Percentiles rank a stretch among this genome's conserved stretches.
These are phyloP conservation scores for Cliona cf. orientalis DNA, from an alignment of 37 sponge, comb jelly and placozoan genomes.

Conservation along the genomic window DNA sequence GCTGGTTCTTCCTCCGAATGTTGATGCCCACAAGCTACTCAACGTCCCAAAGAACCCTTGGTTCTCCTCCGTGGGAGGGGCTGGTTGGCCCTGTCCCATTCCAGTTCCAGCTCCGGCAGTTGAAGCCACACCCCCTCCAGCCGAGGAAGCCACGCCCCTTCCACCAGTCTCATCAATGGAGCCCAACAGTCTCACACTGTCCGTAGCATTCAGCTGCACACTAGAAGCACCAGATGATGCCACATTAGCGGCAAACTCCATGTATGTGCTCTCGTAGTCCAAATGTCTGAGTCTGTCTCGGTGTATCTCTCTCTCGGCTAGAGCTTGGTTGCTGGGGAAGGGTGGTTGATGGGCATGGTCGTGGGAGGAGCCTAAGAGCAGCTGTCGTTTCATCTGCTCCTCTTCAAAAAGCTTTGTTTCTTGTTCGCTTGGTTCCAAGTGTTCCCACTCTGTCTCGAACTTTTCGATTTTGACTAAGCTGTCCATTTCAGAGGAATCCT, in stretches of 20 bases:
- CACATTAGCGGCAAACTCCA: constrained; percentile 13
- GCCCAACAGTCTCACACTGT: constrained; percentile 16
- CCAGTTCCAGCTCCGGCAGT: constrained; percentile 10
- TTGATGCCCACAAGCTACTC: constrained; percentile 37
- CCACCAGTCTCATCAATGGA: constrained; percentile 11
- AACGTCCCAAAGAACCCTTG: constrained; percentile 47
- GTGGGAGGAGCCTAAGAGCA: not conserved
- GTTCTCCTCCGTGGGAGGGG: too few relatives aligned
- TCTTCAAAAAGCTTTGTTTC: constrained; percentile 17
- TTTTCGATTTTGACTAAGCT: not conserved
- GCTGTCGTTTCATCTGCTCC: constrained; percentile 14
- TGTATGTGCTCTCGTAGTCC: constrained; percentile 52
- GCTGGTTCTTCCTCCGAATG: not conserved
- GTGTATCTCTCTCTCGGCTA: constrained; percentile 1
- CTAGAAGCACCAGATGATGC: not conserved
- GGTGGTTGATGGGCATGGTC: not conserved
- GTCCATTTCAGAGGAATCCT: not conserved
- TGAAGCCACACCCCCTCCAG: not conserved
- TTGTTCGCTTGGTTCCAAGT: constrained; percentile 14
- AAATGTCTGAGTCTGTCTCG: constrained; percentile 33
- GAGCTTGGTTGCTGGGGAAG: too few relatives aligned
- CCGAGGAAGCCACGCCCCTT: not conserved
- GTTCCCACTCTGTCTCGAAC: constrained; percentile 26
- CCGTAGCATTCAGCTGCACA: constrained; percentile 15
- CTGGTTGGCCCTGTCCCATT: too few relatives aligned